Base-by-base conservation (phyloP, 2,113 vertebrate species). In the Cygnus buccinator region DNA sequence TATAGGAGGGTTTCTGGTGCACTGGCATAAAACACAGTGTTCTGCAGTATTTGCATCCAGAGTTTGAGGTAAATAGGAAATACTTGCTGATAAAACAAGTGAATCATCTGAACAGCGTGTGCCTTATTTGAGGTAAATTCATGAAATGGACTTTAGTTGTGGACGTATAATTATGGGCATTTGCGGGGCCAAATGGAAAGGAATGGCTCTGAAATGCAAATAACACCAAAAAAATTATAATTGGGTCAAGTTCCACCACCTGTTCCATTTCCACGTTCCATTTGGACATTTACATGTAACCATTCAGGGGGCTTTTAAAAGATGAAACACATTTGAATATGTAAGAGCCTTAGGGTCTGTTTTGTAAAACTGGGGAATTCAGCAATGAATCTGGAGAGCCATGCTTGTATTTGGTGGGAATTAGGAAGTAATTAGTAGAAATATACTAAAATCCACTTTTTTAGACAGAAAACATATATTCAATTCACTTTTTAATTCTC, bases 31-130 rank as follows among this genome's bases (percentile, higher is more conserved):
- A 71, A 41, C 61, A 88, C 7, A 31, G 35, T 50, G 21, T 89
- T 87, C 50, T 81, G 57, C 62, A 76, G 39, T 68, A 57, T 94
- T 94, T 79, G 39, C 54, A 72, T 73, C 43, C 43, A 54, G 62
- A 87, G 41, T 85, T 89, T 82, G 77, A 76, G 35, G 58, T 68
- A 89, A 65, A 92, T 86, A 68, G 61, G 66, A 92, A 91, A 93
- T 94, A 81, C 54, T 84, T 89, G 26, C 68, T 65, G 73, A 48
- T 94, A 72, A 87, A 89, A 78, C 5, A 39, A 81, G 71, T 2
- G 65, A 81, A 50, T 95, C 73, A 87, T 93, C 66, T 94, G 76
- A 84, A 84, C 43, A 89, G 2, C 1, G 1, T 86, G 68, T 83
- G 46, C 43, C 55, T 93, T 74, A 70, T 81, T 75, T 82, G 66